Evolutionary conservation across 2,888 invertebrate species (phyloP).

Genomic region (Mesorhabditis belari): DNA sequence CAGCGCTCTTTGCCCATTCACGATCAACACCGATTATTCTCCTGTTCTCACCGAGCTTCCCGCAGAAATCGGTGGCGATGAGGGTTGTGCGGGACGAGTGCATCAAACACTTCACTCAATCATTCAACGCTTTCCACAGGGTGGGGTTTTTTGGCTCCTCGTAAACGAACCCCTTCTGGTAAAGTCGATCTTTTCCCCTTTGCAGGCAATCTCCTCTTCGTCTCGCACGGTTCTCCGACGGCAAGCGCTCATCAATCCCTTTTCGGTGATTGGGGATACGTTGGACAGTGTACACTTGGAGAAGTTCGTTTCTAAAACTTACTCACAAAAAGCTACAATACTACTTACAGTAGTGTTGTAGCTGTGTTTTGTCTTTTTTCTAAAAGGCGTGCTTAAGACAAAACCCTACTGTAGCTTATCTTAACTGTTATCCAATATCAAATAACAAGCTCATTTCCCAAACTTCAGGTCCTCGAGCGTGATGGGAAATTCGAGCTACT

Average conservation of each 20-base stretch:
- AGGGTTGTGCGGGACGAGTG: conserved; percentile 26
- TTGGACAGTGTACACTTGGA: conserved; percentile 42
- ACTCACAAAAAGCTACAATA: no score
- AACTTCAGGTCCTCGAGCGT: neutral
- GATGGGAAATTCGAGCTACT: neutral
- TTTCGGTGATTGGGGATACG: conserved; percentile 35
- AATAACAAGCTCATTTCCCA: no score
- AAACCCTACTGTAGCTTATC: no score
- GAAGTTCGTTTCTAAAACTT: neutral
- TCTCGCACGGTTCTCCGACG: conserved; percentile 47
- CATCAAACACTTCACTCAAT: conserved; percentile 26
- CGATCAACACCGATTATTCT: conserved; percentile 32
- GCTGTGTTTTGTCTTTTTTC: no score
- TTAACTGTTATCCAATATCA: no score
- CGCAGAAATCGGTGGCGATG: conserved; percentile 25
- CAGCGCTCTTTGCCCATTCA: conserved; percentile 19
- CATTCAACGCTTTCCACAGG: conserved; percentile 21
- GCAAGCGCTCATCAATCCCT: conserved; percentile 39
- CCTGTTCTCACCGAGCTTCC: conserved; percentile 30
- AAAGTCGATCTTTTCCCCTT: neutral
- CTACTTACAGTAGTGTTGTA: no score
- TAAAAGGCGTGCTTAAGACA: no score
- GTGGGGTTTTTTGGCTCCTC: neutral
- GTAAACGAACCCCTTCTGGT: neutral
- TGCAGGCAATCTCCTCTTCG: conserved; percentile 38